Base-by-base conservation (phyloP, 2,113 vertebrate species). In the Lophura nycthemera region DNA sequence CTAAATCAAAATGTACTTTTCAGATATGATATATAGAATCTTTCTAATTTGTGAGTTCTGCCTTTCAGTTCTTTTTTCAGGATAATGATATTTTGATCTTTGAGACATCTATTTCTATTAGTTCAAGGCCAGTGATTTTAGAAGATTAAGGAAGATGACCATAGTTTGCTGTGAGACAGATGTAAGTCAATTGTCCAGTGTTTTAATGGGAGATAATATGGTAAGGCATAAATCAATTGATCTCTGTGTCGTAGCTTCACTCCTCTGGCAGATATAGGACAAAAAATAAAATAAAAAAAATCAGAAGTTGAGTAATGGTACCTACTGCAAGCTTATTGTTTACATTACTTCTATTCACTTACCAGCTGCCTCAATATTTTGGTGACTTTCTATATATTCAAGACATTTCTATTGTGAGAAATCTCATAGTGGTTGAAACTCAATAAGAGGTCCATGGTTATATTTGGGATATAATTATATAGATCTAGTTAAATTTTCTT, bases 51-150 rank as follows among this genome's bases (percentile, higher is more conserved):
- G 45, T 67, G 22, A 57, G 29, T 75, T 91, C 48, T 90, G 25
- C 2, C 17, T 61, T 80, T 67, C 36, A 38, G 60, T 63, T 63
- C 4, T 72, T 85, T 90, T 61, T 65, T 93, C 75, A 70, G 47
- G 92, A 66, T 36, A 59, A 16, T 7, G 72, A 4, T 72, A 82
- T 73, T 92, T 95, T 93, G 73, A 45, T 83, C 92, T 96, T 96
- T 95, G 50, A 89, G 90, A 90, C 83, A 96, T 94, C 92, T 95
- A 72, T 93, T 92, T 97, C 40, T 88, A 92, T 94, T 93, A 96
- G 73, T 95, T 95, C 83, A 90, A 54, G 77, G 75, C 89, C 93
- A 95, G 88, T 96, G 95, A 97, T 88, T 97, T 97, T 96, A 96
- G 95, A 86, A 85, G 73, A 88, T 93, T 96, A 88, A 50, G 77